Percentiles rank a stretch among this genome's conserved stretches.
phyloP scores from a whole-genome alignment of 37 sponge, comb jelly and placozoan species.

The Eunapius fragilis region DNA sequence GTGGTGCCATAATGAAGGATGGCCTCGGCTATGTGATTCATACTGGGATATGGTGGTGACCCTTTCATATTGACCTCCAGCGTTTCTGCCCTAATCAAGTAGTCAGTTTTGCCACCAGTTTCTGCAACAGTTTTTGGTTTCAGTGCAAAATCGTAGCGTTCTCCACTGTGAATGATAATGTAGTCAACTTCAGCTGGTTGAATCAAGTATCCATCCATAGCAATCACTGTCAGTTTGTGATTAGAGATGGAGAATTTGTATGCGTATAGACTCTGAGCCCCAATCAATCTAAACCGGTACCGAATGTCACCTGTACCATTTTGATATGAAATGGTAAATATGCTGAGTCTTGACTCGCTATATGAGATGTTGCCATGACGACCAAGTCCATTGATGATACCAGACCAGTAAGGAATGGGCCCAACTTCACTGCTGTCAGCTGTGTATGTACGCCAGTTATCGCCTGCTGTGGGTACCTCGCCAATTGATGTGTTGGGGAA shows the following conservation, averaged over 20 bases:
- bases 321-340: constrained; percentile 25
- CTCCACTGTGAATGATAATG: constrained; percentile 82
- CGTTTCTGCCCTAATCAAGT: constrained; percentile 74
- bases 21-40: constrained; percentile 46
- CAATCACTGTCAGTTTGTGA: constrained; percentile 69
- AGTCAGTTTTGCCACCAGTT: constrained; percentile 17
- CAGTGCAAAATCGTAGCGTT: constrained; percentile 80
- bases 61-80: constrained; percentile 38
- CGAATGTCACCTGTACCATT: background rate
- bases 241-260: constrained; percentile 68
- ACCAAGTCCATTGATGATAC: constrained; percentile 80
- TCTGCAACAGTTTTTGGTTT: constrained; percentile 2
- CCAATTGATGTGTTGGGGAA: constrained; percentile 9
- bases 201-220: constrained; percentile 71
- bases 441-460: constrained; percentile 9
- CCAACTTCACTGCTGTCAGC: constrained; percentile 69
- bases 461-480: constrained; percentile 9
- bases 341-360: constrained; percentile 18
- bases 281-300: constrained; percentile 82
- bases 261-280: constrained; percentile 76
- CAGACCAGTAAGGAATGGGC: constrained; percentile 73
- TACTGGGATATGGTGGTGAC: background rate
- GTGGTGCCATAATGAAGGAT: constrained; percentile 34
- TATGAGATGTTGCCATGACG: constrained; percentile 27
- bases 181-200: constrained; percentile 62